Percentiles rank a stretch among this genome's conserved stretches.
phyloP scores from a whole-genome alignment of 2,113 vertebrate species.

The Sorex araneus region DNA sequence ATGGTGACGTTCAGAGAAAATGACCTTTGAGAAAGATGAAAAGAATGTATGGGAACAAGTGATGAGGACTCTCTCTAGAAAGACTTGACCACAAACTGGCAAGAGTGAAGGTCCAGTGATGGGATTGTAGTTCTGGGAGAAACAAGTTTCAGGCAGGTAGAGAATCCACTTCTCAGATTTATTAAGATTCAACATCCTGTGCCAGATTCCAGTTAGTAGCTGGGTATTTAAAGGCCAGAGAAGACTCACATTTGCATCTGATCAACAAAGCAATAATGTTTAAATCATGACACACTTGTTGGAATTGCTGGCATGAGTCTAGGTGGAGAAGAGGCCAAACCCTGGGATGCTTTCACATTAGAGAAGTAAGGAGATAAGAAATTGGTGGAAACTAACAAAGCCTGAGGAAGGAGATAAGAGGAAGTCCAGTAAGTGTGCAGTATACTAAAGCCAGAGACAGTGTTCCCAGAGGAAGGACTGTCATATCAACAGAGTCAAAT shows the following conservation, averaged over 20 bases:
- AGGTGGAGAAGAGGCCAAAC: not conserved
- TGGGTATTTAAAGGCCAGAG: conserved; percentile 46
- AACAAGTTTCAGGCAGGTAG: not conserved
- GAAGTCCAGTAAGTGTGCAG: not conserved
- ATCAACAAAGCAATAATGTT: not conserved
- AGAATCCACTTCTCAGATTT: too few species aligned
- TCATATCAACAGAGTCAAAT: not conserved
- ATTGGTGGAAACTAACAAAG: not conserved
- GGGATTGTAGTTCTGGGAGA: not conserved
- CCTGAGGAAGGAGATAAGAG: not conserved
- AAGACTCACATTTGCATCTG: not conserved
- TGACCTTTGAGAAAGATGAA: conserved; percentile 14
- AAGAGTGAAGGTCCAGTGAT: not conserved
- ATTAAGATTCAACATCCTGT: not conserved
- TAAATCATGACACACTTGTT: not conserved
- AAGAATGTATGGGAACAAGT: not conserved
- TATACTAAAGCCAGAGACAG: not conserved
- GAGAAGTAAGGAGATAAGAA: not conserved
- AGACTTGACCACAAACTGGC: not conserved
- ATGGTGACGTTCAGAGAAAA: not conserved
- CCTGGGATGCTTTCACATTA: too few species aligned
- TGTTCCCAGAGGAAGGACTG: not conserved
- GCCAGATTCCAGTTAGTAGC: not conserved
- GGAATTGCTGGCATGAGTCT: not conserved
- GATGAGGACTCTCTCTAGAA: conserved; percentile 18